Conservation (phyloP, 2,797 vertebrate genomes). For the Geotrypetes seraphini region DNA sequence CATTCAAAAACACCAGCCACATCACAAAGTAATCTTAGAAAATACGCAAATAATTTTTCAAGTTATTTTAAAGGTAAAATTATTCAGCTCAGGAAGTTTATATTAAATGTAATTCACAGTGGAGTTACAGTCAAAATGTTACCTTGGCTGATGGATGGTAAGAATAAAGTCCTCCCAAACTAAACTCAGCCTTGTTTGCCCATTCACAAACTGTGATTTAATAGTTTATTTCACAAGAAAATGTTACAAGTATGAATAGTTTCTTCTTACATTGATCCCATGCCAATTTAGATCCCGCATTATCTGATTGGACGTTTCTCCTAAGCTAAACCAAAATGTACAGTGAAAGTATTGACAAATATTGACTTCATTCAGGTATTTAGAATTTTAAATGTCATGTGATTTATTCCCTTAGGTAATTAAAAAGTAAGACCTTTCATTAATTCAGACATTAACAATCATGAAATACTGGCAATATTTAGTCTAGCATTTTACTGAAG, state of each 20-base stretch:
- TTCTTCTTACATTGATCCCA: conserved; percentile 16
- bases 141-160: conserved; percentile 39
- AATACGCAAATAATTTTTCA: conserved; percentile 35
- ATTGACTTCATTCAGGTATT: neutral
- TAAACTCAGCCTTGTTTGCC: conserved; percentile 23
- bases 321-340: conserved; percentile 29
- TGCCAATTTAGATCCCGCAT: conserved; percentile 8
- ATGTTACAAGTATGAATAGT: conserved; percentile 12
- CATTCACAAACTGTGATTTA: neutral
- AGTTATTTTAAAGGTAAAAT: conserved; percentile 49
- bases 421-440: neutral
- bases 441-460: neutral
- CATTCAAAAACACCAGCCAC: conserved; percentile 7
- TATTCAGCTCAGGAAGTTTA: conserved; percentile 48
- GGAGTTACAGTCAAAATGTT: conserved; percentile 34
- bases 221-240: conserved; percentile 20
- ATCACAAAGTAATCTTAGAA: conserved; percentile 14
- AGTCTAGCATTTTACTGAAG: no score
- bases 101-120: conserved; percentile 38
- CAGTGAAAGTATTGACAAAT: conserved; percentile 22
- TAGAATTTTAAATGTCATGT: neutral
- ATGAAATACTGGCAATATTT: neutral
- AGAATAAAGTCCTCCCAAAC: conserved; percentile 19
- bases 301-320: conserved; percentile 18
- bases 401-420: conserved; percentile 3